phyloP scores from a whole-genome alignment of 2,113 vertebrate genomes.

The Empidonax alnorum region DNA sequence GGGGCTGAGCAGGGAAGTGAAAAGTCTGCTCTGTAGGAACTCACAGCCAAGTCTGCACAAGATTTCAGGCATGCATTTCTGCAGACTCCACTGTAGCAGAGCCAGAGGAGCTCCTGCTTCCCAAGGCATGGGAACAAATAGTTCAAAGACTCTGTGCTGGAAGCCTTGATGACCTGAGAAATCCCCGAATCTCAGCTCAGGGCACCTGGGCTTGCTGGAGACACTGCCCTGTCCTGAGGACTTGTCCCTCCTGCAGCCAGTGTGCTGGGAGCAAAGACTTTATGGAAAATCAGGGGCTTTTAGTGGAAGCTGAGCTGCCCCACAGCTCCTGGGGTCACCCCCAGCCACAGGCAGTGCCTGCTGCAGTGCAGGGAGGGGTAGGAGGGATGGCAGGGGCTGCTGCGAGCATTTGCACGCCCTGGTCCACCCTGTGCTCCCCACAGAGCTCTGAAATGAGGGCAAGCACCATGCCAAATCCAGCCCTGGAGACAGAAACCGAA shows the following conservation, averaged over 20 bases:
- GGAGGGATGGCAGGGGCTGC: neutral
- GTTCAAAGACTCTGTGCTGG: neutral
- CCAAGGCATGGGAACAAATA: neutral
- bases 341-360: neutral
- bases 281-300: neutral
- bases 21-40: neutral
- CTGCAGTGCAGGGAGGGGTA: neutral
- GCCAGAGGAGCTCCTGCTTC: slow-evolving; percentile 7
- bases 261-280: neutral
- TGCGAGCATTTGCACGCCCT: neutral
- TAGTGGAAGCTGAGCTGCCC: neutral
- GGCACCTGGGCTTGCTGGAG: neutral
- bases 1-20: neutral
- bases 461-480: neutral
- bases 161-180: neutral
- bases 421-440: neutral
- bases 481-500: slow-evolving; percentile 47
- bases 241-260: neutral
- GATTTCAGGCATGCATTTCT: neutral
- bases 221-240: neutral
- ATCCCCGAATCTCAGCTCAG: neutral
- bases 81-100: neutral
- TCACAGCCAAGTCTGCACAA: neutral
- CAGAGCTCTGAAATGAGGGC: neutral
- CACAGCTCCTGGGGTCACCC: neutral